Percentiles rank a stretch among this genome's conserved stretches.
Conservation (phyloP, 2,797 vertebrate genomes). For the Lagocephalus sceleratus region DNA sequence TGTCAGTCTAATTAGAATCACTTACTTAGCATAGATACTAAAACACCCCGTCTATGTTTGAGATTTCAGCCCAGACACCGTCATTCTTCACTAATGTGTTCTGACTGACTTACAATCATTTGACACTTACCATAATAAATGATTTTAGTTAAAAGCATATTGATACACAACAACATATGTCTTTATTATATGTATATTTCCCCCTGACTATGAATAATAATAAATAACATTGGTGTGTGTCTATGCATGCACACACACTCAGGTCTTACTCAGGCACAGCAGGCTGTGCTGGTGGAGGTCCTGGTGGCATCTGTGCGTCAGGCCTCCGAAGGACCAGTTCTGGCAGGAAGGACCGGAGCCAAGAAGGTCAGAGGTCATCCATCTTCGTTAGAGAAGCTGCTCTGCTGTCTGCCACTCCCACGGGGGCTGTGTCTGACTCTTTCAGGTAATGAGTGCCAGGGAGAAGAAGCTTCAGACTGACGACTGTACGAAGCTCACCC, state of each 20-base stretch:
- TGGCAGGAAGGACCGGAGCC: slow-evolving; percentile 80
- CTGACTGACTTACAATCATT: too few species aligned
- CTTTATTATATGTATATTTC: too few species aligned
- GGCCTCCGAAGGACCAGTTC: slow-evolving; percentile 82
- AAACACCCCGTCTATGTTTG: too few species aligned
- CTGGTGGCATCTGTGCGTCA: slow-evolving; percentile 83
- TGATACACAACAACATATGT: too few species aligned
- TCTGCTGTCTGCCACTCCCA: background rate
- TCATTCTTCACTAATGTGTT: too few species aligned
- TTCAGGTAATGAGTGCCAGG: slow-evolving; percentile 77
- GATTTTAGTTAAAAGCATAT: too few species aligned
- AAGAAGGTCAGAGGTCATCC: slow-evolving; percentile 78
- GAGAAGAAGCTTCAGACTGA: slow-evolving; percentile 85
- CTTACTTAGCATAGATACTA: too few species aligned
- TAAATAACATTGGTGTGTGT: too few species aligned
- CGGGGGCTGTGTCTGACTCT: background rate
- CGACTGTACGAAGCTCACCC: slow-evolving; percentile 83
- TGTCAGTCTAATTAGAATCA: too few species aligned
- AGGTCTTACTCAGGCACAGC: slow-evolving; percentile 76
- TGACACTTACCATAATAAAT: too few species aligned
- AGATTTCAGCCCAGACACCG: too few species aligned
- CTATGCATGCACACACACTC: background rate
- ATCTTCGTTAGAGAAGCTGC: background rate
- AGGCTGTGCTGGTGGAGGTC: slow-evolving; percentile 81
- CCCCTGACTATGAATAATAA: too few species aligned